Conservation (phyloP, 2,113 vertebrate species). For the Mus spicilegus region DNA sequence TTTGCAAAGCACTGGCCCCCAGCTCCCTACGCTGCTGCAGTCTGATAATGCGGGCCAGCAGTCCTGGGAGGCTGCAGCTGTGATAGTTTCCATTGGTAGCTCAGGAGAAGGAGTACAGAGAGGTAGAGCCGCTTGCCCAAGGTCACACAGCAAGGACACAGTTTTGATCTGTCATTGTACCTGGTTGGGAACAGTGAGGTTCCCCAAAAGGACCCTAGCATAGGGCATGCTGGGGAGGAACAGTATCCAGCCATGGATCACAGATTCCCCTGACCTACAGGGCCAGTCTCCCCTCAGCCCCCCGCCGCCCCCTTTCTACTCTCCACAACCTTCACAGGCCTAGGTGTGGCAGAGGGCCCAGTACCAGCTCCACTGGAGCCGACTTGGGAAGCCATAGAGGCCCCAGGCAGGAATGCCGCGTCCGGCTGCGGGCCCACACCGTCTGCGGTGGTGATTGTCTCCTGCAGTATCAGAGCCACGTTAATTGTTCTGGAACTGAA, state of each 20-base stretch:
- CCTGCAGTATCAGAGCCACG: constrained; percentile 93
- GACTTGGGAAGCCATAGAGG: constrained; percentile 80
- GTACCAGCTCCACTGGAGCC: constrained; percentile 35
- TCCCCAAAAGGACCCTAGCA: neutral
- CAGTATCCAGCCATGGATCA: fast-evolving
- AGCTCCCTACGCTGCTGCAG: neutral
- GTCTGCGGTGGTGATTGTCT: constrained; percentile 94
- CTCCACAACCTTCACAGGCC: neutral
- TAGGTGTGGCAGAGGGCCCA: fast-evolving
- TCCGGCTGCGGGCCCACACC: constrained; percentile 94
- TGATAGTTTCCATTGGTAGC: neutral
- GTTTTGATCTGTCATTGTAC: neutral
- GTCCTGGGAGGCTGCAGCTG: neutral
- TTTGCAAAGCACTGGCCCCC: neutral
- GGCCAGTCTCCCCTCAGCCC: neutral
- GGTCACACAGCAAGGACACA: neutral
- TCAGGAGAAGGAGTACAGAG: neutral
- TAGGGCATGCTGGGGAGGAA: neutral
- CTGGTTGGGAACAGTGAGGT: neutral
- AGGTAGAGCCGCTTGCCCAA: neutral
- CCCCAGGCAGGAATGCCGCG: constrained; percentile 91
- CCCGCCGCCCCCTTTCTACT: no score
- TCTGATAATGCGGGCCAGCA: fast-evolving
- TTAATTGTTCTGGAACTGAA: constrained; percentile 99
- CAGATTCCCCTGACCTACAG: fast-evolving